phyloP scores from a whole-genome alignment of 2,888 invertebrate species.

The Trilocha varians region DNA sequence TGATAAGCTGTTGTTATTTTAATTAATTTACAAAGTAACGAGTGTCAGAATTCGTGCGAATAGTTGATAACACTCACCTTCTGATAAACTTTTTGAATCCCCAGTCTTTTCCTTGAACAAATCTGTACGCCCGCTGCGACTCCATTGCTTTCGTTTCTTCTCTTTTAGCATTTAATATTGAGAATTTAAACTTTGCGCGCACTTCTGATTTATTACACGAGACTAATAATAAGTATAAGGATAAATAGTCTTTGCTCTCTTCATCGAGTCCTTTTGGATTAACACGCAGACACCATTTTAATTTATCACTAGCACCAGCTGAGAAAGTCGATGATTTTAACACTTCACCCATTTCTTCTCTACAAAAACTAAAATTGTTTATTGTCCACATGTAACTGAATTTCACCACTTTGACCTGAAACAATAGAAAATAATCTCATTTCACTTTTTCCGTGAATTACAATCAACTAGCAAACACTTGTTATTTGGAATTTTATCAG shows the following conservation, averaged over 20 bases:
- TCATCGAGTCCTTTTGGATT: conserved; percentile 99
- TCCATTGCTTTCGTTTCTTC: conserved; percentile 99
- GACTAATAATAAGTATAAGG: conserved; percentile 97
- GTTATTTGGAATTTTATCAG: too few relatives aligned
- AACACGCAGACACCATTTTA: conserved; percentile 99
- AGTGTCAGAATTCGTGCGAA: background rate
- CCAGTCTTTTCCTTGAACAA: conserved; percentile 99
- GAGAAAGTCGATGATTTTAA: conserved; percentile 99
- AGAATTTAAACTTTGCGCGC: conserved; percentile 99
- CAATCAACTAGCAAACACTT: background rate
- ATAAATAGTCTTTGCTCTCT: conserved; percentile 99
- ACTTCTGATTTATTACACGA: conserved; percentile 99
- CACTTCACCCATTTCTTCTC: conserved; percentile 99
- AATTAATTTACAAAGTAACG: background rate
- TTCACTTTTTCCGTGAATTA: background rate
- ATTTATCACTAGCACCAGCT: conserved; percentile 99
- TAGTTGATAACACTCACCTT: conserved; percentile 44
- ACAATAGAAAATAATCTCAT: conserved; percentile 37
- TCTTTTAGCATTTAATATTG: conserved; percentile 99
- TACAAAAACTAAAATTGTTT: conserved; percentile 99
- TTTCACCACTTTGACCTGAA: conserved; percentile 99
- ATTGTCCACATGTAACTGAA: conserved; percentile 99
- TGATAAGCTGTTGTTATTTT: too few relatives aligned
- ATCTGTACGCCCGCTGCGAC: conserved; percentile 95
- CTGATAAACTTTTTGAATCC: conserved; percentile 99